Conservation (phyloP, 2,888 invertebrate genomes). For the Steinernema hermaphroditum region DNA sequence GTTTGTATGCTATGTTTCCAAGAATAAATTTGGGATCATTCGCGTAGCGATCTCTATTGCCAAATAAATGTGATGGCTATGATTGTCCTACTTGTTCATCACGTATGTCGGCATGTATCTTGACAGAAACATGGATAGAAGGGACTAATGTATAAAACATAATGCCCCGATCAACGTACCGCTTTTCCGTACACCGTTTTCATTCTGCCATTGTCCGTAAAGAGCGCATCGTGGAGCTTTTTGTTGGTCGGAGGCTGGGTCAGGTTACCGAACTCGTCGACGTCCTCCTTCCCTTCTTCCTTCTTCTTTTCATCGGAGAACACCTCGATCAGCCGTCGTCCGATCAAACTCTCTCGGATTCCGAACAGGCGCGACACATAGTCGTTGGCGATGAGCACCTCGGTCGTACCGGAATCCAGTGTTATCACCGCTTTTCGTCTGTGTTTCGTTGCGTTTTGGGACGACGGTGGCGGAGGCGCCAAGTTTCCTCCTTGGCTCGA, state of each 20-base stretch:
- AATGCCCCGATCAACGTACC: constrained; percentile 5
- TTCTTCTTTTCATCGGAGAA: neutral
- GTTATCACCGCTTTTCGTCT: constrained; percentile 23
- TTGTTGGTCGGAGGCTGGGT: neutral
- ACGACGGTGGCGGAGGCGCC: constrained; percentile 9
- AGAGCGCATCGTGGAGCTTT: neutral
- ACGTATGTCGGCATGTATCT: no score
- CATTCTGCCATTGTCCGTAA: constrained; percentile 18
- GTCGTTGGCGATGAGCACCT: constrained; percentile 27
- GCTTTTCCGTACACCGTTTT: constrained; percentile 29
- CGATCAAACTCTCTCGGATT: constrained; percentile 12
- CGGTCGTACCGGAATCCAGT: constrained; percentile 19
- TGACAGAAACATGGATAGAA: no score
- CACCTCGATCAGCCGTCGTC: constrained; percentile 15
- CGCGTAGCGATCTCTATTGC: no score
- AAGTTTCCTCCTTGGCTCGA: constrained; percentile 20
- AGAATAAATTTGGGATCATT: no score
- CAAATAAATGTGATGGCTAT: no score
- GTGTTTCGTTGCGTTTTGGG: constrained; percentile 22
- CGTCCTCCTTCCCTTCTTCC: neutral
- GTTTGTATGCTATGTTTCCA: no score
- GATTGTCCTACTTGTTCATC: no score
- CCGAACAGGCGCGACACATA: constrained; percentile 7
- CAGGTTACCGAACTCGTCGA: neutral
- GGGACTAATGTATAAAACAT: no score